Percentiles rank a stretch among this genome's conserved stretches.
These are phyloP conservation scores for Ceratosolen fusciceps DNA, from an alignment of 1,140 invertebrate species.

Conservation along the genomic window DNA sequence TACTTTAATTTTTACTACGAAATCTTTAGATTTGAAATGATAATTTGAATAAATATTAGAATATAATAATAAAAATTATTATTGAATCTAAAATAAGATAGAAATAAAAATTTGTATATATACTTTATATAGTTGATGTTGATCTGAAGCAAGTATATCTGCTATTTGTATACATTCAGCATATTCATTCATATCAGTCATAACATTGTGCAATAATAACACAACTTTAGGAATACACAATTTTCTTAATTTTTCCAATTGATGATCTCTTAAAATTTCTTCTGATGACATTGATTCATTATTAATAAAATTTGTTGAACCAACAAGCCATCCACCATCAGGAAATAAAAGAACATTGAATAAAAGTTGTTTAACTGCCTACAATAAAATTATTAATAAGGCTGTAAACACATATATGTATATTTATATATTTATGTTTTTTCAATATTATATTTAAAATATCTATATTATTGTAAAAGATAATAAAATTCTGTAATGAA, in stretches of 20 bases:
- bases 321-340: conserved; percentile 90
- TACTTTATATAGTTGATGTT: conserved; percentile 83
- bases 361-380: conserved; percentile 83
- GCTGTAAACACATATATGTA: no score
- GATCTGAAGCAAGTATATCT: conserved; percentile 84
- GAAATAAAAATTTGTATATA: conserved; percentile 7
- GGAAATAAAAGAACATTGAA: conserved; percentile 93
- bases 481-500: background rate
- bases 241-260: conserved; percentile 82
- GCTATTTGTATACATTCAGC: conserved; percentile 85
- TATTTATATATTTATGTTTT: background rate
- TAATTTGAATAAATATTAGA: no score
- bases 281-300: conserved; percentile 65
- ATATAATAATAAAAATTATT: background rate
- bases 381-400: conserved; percentile 47
- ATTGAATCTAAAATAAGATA: no score
- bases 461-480: background rate
- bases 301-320: conserved; percentile 73
- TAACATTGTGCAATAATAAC: conserved; percentile 84
- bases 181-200: conserved; percentile 82
- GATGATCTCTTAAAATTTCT: conserved; percentile 73
- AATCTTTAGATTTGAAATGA: background rate
- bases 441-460: conserved; percentile 19
- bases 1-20: no score
- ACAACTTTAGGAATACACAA: conserved; percentile 88